Evolutionary conservation across 2,888 invertebrate species (phyloP), one percentile per base, ranked within the genome.

Genomic region (Morinoia aosen): DNA sequence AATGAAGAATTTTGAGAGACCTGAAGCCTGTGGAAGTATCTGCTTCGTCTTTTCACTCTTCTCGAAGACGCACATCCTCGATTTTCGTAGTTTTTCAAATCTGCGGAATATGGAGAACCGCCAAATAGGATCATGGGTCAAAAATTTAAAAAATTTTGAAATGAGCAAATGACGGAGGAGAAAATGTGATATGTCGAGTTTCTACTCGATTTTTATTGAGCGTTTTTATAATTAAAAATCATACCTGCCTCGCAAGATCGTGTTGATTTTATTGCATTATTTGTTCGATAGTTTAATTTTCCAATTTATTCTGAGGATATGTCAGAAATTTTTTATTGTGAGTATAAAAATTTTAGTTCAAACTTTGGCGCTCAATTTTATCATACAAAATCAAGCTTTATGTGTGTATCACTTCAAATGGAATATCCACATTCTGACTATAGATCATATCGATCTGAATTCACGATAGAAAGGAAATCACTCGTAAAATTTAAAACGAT

Each of bases 1-100:
- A 48, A 93, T 93, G 93, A 93, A 93, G 93, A 93, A 93, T 93
- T 93, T 93, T 57, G 48, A 57, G 90, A 90, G 90, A 40, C 90
- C 48, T 76, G 25, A 16, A 76, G 76, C 76, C 76, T 76, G 76
- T 76, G 76, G 76, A 76, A 76, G 25, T 33, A 76, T 76, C 76
- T 76, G 76, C 76, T 76, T 76, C 76, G 25, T 76, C 76, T 76
- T 76, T 76, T 76, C 76, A 76, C 76, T 76, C 76, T 3, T 10
- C 33, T 76, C 76, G 76, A 76, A 76, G 76, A 76, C 33, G 25
- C 76, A 33, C 19, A 16, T 33, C 8, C 2, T 25, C 25, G 76
- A 76, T 25, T 76, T 76, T 76, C 16, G 8, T 76, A 33, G 16
- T 76, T 76, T 33, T 33, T 25, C 16, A 76, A 76, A 25, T 33